Evolutionary conservation across 2,113 vertebrate genomes (phyloP), one percentile per base, ranked within the genome.

Genomic region (Atlantisia rogersi): DNA sequence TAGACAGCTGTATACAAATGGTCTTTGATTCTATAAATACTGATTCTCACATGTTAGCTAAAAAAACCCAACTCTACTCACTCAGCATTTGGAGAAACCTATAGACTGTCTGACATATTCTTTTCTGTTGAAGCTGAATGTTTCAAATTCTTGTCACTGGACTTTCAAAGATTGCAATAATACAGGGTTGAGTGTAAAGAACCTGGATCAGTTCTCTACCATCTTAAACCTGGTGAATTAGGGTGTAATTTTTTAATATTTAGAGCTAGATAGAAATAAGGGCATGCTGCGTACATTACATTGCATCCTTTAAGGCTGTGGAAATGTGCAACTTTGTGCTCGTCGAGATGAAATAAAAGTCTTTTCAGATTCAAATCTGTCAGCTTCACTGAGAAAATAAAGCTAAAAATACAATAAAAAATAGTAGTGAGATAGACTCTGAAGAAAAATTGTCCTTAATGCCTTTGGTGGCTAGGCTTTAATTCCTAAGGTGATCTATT

Each of bases 1-100:
- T 94, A 96, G 73, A 73, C 95, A 96, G 82, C 86, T 94, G 86
- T 68, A 50, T 71, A 95, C 58, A 93, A 88, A 90, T 20, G 16
- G 15, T 48, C 46, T 95, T 88, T 82, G 52, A 40, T 83, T 92
- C 94, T 86, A 60, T 82, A 96, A 94, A 93, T 94, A 88, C 31
- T 46, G 48, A 60, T 82, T 86, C n/a, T 77, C 53, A 81, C 28
- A 40, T 79, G 48, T 79, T 62, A 82, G 29, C 80, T 92, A 86
- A 89, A 80, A 91, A 81, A 82, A 78, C 26, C 52, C 52, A 88
- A 24, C 40, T 90, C 70, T 82, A 63, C 78, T 86, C 71, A 29
- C 32, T 93, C 82, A 92, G 92, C 88, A 75, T 83, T 92, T 92
- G 44, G 60, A 96, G 73, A 78, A 88, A 91, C 31, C 26, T 55